Percentiles rank a stretch among this genome's conserved stretches.
phyloP scores from a whole-genome alignment of 1,140 invertebrate genomes.

The Zaprionus kolodkinae region DNA sequence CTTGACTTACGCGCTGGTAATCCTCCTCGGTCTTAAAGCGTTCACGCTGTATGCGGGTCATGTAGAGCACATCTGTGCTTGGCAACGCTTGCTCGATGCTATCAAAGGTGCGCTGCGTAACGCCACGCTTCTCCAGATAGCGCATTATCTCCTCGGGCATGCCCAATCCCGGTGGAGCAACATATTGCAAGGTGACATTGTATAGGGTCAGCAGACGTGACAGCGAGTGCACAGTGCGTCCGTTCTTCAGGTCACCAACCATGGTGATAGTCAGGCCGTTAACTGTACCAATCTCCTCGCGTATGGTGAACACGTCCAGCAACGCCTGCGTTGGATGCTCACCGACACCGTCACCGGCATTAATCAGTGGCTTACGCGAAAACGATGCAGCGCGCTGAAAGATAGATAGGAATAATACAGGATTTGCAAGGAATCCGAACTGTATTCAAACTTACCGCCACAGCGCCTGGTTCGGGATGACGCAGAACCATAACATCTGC shows the following conservation, averaged over 20 bases:
- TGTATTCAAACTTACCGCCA: slow-evolving; percentile 87
- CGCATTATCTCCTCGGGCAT: slow-evolving; percentile 95
- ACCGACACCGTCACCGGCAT: slow-evolving; percentile 98
- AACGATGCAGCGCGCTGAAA: slow-evolving; percentile 91
- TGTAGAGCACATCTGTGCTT: slow-evolving; percentile 98
- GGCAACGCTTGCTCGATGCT: slow-evolving; percentile 93
- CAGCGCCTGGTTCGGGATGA: slow-evolving; percentile 97
- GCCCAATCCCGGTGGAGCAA: slow-evolving; percentile 92
- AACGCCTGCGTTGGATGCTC: slow-evolving; percentile 99
- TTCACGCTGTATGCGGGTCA: slow-evolving; percentile 98
- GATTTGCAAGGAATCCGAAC: no score
- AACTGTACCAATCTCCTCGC: slow-evolving; percentile 99
- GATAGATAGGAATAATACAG: slow-evolving; percentile 12
- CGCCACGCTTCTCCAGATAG: slow-evolving; percentile 91
- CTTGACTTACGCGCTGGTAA: slow-evolving; percentile 88
- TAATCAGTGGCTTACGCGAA: slow-evolving; percentile 95
- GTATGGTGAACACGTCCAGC: slow-evolving; percentile 98
- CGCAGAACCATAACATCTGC: slow-evolving; percentile 96
- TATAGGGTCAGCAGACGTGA: slow-evolving; percentile 96
- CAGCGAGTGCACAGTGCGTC: slow-evolving; percentile 98
- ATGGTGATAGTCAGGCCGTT: slow-evolving; percentile 97
- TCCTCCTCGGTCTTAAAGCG: slow-evolving; percentile 93
- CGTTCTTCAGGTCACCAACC: slow-evolving; percentile 98
- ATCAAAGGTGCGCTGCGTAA: slow-evolving; percentile 90
- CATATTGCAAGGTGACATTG: slow-evolving; percentile 95